Evolutionary conservation across 92 coral and sea anemone species (phyloP), one percentile per base, ranked within the genome.

Genomic region (Parazoanthus atlanticus): DNA sequence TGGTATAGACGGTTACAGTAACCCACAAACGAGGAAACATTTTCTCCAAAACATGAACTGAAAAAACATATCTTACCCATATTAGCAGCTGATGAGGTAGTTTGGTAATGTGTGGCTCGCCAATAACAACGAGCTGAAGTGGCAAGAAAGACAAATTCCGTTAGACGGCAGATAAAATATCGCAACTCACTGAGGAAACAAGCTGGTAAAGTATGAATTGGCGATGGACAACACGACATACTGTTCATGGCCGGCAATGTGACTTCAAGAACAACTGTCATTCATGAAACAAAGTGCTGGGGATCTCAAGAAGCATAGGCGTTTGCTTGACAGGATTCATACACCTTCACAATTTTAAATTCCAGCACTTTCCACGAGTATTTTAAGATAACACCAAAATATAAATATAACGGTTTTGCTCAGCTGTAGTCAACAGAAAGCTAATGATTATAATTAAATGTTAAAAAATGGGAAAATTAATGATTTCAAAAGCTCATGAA

Each of bases 51-150:
- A 29, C 11, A 49, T 47, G n/a, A 23, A 71, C 61, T 30, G 13
- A 15, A 28, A 21, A 30, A 15, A 28, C 9, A 61, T 30, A n/a
- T 19, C 95, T 89, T 90, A 97, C 99, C 99, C 99, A 97, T 52
- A 94, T 88, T 36, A 96, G 69, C 52, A 97, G 82, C 66, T 92
- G 95, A 84, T 97, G 87, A 3, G 95, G 98, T 31, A 97, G 94
- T 83, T 89, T 94, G 84, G 47, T 72, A 17, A 97, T 89, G 58
- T 86, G 69, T 11, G 89, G 89, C 80, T 97, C 99, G 67, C 93
- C 80, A 52, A 90, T 94, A 69, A 93, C 94, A 70, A 97, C 92
- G 19, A 95, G 79, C 99, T 97, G 81, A 21, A 61, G 85, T 10
- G 25, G 28, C 26, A 38, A 65, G 47, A 75, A 4, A 54, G 33